Percentiles rank a stretch among this genome's conserved stretches.
phyloP scores from a whole-genome alignment of 1,140 invertebrate species.

The Ridgeia piscesae region DNA sequence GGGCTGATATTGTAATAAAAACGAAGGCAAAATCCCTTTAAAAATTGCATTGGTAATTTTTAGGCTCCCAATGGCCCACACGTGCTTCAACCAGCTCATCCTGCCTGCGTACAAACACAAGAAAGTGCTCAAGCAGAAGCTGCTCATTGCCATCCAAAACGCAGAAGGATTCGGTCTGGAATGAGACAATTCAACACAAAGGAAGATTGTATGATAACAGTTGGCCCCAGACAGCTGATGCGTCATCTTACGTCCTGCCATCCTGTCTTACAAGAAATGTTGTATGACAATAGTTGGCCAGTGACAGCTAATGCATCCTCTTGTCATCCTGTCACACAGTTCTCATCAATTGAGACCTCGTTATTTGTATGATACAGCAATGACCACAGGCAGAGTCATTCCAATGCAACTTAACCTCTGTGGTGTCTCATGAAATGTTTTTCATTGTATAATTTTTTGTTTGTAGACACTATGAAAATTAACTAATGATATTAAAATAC shows the following conservation, averaged over 20 bases:
- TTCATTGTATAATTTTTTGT: neutral
- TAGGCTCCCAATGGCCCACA: constrained; percentile 67
- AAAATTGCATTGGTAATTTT: constrained; percentile 24
- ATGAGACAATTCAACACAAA: constrained; percentile 27
- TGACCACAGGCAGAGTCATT: neutral
- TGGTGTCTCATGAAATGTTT: neutral
- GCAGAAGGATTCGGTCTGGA: constrained; percentile 70
- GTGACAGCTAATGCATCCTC: neutral
- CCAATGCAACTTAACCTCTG: neutral
- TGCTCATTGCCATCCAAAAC: constrained; percentile 69
- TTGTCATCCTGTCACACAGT: neutral
- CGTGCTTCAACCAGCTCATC: constrained; percentile 72
- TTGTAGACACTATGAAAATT: neutral
- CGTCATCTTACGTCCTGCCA: no score
- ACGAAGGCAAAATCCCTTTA: no score
- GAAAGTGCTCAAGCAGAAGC: constrained; percentile 64
- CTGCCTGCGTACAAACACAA: constrained; percentile 65
- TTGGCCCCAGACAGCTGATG: no score
- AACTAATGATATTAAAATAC: neutral
- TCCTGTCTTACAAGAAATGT: no score
- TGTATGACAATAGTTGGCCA: no score
- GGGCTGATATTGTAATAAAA: no score
- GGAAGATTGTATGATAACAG: no score
- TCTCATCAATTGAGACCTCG: neutral
- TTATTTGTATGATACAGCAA: neutral